These are phyloP conservation scores for Phylloscopus whistleri DNA, from an alignment of 2,113 vertebrate genomes.

Conservation along the genomic window DNA sequence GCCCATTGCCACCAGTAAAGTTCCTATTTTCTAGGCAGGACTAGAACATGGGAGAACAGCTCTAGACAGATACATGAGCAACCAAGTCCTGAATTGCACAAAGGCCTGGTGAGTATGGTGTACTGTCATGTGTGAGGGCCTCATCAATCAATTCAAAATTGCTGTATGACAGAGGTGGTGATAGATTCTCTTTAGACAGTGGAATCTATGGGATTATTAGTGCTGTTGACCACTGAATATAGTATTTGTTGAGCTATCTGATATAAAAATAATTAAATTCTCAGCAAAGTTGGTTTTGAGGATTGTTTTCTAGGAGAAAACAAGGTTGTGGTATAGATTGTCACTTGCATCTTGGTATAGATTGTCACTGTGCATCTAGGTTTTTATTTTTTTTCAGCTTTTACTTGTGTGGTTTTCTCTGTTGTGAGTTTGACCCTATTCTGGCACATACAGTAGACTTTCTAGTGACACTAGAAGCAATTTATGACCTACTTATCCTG, in stretches of 20 bases:
- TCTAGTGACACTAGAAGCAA: neutral
- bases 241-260: neutral
- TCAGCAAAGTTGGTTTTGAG: neutral
- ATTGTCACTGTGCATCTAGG: neutral
- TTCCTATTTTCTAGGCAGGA: neutral
- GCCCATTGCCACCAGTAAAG: rapidly evolving
- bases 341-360: neutral
- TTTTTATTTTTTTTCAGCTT: neutral
- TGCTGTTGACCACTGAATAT: neutral
- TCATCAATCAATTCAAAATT: neutral
- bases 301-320: neutral
- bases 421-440: neutral
- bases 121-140: neutral
- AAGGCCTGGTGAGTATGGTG: neutral
- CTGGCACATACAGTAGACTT: neutral
- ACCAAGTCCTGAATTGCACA: neutral
- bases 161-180: neutral
- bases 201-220: neutral
- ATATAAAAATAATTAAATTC: neutral
- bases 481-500: neutral
- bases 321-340: neutral
- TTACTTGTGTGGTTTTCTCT: neutral
- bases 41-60: neutral
- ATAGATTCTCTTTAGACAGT: neutral
- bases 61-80: neutral